Base-by-base conservation (phyloP, 1,140 invertebrate species). In the Tyrophagus putrescentiae region DNA sequence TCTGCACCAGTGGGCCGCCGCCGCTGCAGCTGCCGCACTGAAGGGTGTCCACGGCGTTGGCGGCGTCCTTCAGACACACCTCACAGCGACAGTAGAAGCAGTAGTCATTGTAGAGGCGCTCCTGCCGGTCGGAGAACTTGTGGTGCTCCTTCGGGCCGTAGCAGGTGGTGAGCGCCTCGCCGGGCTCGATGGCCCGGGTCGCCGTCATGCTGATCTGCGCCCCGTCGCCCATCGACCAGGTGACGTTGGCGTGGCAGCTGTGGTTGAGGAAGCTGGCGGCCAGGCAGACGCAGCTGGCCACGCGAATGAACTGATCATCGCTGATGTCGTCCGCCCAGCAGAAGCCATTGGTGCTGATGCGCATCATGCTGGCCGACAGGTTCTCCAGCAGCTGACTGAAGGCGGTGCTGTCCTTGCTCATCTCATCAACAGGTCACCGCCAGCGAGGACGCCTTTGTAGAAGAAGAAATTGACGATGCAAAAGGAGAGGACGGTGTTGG, bases 1-100 rank as follows among this genome's bases (percentile, higher is more conserved):
- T 54, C 27, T 18, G 3, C 4, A 54, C 52, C 11, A 54, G 27
- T 48, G 13, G 52, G 52, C n/a, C 52, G 31, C 2, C 31, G 25
- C 32, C 52, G 39, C 13, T 54, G 1, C 18, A 23, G 31, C n/a
- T 33, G 9, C 27, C n/a, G 27, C 52, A 54, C 39, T 33, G 1
- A 13, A 54, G 11, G 18, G 25, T 25, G 27, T 54, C 11, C 11
- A n/a, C 25, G 7, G 11, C 27, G 39, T 11, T 32, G 3, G 4
- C 13, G 11, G 7, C 16, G 2, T 54, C 52, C n/a, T 13, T 28
- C 11, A 3, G 1, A n/a, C 52, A 54, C 3, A 16, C 3, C 1
- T 27, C 25, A 54, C 52, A 54, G 32, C 25, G 52, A 54, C 52
- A 54, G 13, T 28, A 31, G 13, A 54, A 54, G 27, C 52, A 54